Evolutionary conservation across 2,888 invertebrate genomes (phyloP).

Genomic region (Meteorus cinctellus): DNA sequence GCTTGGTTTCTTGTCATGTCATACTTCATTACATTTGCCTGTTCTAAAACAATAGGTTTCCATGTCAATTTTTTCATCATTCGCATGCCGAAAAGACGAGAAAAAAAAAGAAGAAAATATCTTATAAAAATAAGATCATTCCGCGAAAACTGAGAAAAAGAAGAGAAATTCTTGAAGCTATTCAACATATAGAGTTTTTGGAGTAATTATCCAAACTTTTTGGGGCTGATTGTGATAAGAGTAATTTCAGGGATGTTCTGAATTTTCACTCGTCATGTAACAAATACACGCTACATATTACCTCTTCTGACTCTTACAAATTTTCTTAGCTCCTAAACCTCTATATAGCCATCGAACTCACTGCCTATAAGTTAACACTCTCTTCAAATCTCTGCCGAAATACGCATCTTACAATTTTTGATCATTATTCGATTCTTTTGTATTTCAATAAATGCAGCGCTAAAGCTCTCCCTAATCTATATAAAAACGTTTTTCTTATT

Average conservation of each 20-base stretch:
- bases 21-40: background rate
- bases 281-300: slow-evolving; percentile 25
- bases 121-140: slow-evolving; percentile 13
- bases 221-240: slow-evolving; percentile 38
- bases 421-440: background rate
- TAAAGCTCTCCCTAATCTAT: slow-evolving; percentile 59
- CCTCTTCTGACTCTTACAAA: slow-evolving; percentile 37
- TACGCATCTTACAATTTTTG: slow-evolving; percentile 27
- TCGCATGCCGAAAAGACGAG: background rate
- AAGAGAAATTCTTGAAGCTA: slow-evolving; percentile 37
- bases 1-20: slow-evolving; percentile 15
- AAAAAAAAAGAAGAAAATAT: slow-evolving; percentile 12
- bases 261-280: slow-evolving; percentile 55
- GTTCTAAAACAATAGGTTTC: background rate
- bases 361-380: slow-evolving; percentile 37
- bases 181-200: slow-evolving; percentile 28
- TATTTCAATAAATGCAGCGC: slow-evolving; percentile 63
- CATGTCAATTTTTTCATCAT: background rate
- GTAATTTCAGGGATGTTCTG: slow-evolving; percentile 51
- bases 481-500: slow-evolving; percentile 4
- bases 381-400: slow-evolving; percentile 38
- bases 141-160: slow-evolving; percentile 17
- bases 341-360: slow-evolving; percentile 13
- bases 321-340: slow-evolving; percentile 21
- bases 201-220: slow-evolving; percentile 11